A percentile compares a stretch with the other conserved stretches of the same genome.
These are phyloP conservation scores for Sinella curviseta DNA, from an alignment of 1,140 invertebrate genomes.

Conservation along the genomic window DNA sequence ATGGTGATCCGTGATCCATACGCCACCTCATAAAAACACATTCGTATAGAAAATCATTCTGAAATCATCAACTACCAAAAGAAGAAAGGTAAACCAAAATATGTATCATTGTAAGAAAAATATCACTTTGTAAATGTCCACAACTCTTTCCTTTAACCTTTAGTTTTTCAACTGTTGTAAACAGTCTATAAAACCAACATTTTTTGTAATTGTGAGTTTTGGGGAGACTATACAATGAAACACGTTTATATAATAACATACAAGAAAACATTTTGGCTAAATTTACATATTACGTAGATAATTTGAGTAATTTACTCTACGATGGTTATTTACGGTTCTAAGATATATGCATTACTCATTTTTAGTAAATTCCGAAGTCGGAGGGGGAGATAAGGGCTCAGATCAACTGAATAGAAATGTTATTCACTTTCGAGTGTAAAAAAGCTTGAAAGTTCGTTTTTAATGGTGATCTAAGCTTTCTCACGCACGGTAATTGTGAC, in stretches of 20 bases:
- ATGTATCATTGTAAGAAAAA: no score
- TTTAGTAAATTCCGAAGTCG: not conserved
- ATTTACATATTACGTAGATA: no score
- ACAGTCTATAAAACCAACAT: not conserved
- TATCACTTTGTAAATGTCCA: no score
- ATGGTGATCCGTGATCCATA: constrained; percentile 5
- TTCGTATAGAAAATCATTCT: not conserved
- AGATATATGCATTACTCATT: not conserved
- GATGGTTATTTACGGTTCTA: not conserved
- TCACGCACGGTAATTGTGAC: no score
- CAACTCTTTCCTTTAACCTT: not conserved
- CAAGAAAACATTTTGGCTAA: no score
- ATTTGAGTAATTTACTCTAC: not conserved
- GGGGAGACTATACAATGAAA: no score
- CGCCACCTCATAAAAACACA: not conserved
- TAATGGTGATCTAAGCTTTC: constrained; percentile 36
- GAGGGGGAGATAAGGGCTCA: not conserved
- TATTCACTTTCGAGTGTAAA: not conserved
- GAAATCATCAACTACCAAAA: not conserved
- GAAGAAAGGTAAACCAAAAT: no score
- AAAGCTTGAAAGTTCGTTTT: not conserved
- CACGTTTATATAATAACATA: no score
- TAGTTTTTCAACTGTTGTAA: not conserved
- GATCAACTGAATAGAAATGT: not conserved
- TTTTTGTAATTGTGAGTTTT: no score